Percentiles rank a stretch among this genome's conserved stretches.
Conservation (phyloP, 2,888 invertebrate genomes). For the Elaeidobius kamerunicus region DNA sequence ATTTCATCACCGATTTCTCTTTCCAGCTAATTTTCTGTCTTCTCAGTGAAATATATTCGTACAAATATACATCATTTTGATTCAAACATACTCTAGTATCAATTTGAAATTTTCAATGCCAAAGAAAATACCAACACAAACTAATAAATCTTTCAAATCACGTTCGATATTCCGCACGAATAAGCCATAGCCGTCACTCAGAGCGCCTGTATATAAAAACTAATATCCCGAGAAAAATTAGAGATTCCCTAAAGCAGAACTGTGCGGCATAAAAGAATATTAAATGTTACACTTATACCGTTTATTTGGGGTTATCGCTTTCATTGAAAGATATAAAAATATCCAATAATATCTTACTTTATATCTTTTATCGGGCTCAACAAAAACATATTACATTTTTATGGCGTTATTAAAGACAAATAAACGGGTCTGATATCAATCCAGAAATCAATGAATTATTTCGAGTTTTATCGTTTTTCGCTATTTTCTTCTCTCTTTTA, state of each 20-base stretch:
- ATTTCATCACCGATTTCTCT: too few species aligned
- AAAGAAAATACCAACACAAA: too few species aligned
- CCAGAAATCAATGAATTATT: conserved; percentile 28
- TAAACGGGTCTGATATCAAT: conserved; percentile 25
- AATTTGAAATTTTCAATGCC: too few species aligned
- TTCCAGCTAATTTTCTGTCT: too few species aligned
- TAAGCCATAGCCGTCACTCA: too few species aligned
- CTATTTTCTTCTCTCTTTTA: conserved; percentile 9
- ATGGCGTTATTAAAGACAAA: conserved; percentile 27
- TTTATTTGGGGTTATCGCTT: not conserved
- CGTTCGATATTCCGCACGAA: too few species aligned
- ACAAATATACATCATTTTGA: too few species aligned
- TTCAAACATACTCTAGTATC: too few species aligned
- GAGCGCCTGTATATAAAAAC: not conserved
- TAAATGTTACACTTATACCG: not conserved
- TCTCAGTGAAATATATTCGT: too few species aligned
- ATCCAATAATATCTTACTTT: conserved; percentile 26
- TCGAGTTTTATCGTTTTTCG: conserved; percentile 23
- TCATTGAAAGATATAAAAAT: conserved; percentile 15
- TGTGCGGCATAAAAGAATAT: not conserved
- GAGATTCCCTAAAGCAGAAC: not conserved
- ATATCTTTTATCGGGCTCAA: conserved; percentile 19
- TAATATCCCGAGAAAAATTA: not conserved
- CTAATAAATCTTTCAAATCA: too few species aligned
- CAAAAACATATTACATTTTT: conserved; percentile 28